Evolutionary conservation across 2,113 vertebrate species (phyloP).

Genomic region (Fukomys damarensis): DNA sequence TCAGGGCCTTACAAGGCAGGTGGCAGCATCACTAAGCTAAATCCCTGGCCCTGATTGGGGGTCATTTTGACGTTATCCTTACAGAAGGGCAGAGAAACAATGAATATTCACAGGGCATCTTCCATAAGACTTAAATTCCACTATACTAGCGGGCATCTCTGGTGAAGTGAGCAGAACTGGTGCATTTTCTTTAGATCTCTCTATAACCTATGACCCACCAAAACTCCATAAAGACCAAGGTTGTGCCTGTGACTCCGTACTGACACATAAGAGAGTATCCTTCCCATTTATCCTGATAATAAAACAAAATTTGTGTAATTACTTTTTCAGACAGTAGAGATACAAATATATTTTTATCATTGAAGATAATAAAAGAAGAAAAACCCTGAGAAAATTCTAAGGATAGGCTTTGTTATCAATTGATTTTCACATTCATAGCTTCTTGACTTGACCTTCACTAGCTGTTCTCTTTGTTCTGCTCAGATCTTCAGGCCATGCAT

Average conservation of each 20-base stretch:
- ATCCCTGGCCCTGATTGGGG: too few relatives aligned
- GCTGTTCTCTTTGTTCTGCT: not conserved
- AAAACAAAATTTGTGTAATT: not conserved
- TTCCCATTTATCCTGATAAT: not conserved
- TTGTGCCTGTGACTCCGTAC: not conserved
- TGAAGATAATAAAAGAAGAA: not conserved
- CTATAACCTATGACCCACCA: not conserved
- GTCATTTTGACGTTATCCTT: not conserved
- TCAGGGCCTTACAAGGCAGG: too few relatives aligned
- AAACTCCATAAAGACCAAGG: not conserved
- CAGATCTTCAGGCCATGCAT: not conserved
- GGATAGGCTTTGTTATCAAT: not conserved
- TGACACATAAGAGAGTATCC: not conserved
- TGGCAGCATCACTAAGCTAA: too few relatives aligned
- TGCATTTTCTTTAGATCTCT: not conserved
- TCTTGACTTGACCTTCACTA: not conserved
- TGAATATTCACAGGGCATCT: not conserved
- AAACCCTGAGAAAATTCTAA: not conserved
- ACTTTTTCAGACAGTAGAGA: not conserved
- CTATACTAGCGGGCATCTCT: fast-evolving
- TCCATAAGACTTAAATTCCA: not conserved
- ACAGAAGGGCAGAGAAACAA: not conserved
- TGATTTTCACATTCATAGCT: not conserved
- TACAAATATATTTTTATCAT: not conserved
- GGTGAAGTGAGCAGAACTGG: not conserved